Conservation (phyloP, 1,140 invertebrate genomes). For the Drosophila pseudoobscura region DNA sequence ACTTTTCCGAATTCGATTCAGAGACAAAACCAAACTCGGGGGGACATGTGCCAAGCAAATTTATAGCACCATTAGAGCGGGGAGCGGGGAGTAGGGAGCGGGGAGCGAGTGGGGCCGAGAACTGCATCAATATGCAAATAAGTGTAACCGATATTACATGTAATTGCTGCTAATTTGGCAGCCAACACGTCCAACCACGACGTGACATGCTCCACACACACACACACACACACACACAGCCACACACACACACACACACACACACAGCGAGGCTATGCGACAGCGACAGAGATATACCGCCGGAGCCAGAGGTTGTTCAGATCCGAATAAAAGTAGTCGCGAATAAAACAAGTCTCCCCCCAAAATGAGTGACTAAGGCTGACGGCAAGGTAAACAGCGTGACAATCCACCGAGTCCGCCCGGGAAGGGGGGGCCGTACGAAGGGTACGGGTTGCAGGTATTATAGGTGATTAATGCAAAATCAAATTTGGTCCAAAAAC, state of each 20-base stretch:
- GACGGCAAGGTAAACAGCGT: conserved; percentile 70
- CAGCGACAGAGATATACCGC: no score
- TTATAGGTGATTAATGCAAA: conserved; percentile 61
- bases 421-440: neutral
- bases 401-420: conserved; percentile 51
- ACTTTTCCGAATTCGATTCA: neutral
- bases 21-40: conserved; percentile 10
- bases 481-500: conserved; percentile 60
- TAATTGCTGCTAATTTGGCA: conserved; percentile 83
- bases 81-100: no score
- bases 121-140: conserved; percentile 81
- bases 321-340: conserved; percentile 57
- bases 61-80: conserved; percentile 72
- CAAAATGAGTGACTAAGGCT: conserved; percentile 75
- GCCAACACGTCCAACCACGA: conserved; percentile 77
- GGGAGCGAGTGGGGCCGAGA: conserved; percentile 42
- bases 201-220: conserved; percentile 61
- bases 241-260: neutral
- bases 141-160: conserved; percentile 81
- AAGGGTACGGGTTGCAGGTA: neutral
- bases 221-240: no score
- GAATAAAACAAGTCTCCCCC: conserved; percentile 50
- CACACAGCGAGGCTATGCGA: no score
- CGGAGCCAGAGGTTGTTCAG: conserved; percentile 1
- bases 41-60: conserved; percentile 72